Evolutionary conservation across 2,888 invertebrate species (phyloP), one percentile per base, ranked within the genome.

Genomic region (Nymphalis c-album): DNA sequence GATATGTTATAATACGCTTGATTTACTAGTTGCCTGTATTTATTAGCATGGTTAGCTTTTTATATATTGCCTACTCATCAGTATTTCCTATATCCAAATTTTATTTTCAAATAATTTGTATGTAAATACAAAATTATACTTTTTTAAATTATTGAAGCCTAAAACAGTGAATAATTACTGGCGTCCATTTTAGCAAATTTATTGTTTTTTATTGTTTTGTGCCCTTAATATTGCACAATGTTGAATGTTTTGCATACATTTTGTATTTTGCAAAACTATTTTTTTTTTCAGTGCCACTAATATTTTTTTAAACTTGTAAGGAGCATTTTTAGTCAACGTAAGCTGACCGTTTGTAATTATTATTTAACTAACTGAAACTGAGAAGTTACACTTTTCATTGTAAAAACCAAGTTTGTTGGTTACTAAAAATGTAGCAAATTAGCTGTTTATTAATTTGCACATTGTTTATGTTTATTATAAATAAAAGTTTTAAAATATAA

Each of bases 391-490:
- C 81, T 80, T 77, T 78, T 75, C 51, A 57, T 35, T 64, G 67
- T 69, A 51, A 67, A 65, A 69, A 66, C 67, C 51, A 64, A 62
- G 57, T 60, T 63, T 80, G 77, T 77, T 78, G 79, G 61, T 80
- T 81, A 78, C 76, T 76, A 78, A 58, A n/a, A 70, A 73, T 71
- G 68, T 71, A 73, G 72, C 73, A 74, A 74, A 74, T 72, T 67
- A 71, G 71, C 67, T 63, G 61, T 68, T 73, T 73, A 74, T 71
- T 74, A 84, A 88, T 90, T 89, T 90, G 87, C 90, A 87, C 90
- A 90, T 86, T 87, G 89, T 90, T 90, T 85, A 89, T 86, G 88
- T 90, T 91, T 90, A 90, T 85, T 85, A 85, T 78, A 82, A 89
- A 87, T 89, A 89, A 90, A 87, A 81, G 78, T 82, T 85, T 83